Conservation (phyloP, 2,797 vertebrate genomes). For the Pseudopleuronectes americanus region DNA sequence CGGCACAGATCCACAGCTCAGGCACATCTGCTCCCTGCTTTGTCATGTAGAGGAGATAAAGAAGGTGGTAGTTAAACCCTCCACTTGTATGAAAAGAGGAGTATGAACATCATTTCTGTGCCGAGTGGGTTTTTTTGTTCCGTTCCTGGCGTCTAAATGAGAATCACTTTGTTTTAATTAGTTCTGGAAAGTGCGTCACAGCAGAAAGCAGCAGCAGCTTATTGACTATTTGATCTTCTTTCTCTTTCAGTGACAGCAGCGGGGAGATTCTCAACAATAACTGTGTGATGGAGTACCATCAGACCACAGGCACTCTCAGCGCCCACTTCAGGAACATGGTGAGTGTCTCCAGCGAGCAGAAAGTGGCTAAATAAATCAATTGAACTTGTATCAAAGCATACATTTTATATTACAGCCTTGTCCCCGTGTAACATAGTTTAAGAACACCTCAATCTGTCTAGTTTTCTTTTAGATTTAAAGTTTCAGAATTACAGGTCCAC, state of each 20-base stretch:
- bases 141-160: background rate
- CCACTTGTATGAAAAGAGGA: conserved; percentile 16
- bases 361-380: background rate
- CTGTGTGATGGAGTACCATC: conserved; percentile 96
- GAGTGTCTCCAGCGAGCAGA: conserved; percentile 48
- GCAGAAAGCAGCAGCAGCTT: conserved; percentile 11
- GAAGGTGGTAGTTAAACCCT: conserved; percentile 9
- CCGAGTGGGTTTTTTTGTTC: background rate
- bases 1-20: background rate
- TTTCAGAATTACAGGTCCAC: too few relatives aligned
- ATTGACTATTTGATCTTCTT: conserved; percentile 31
- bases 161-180: conserved; percentile 17
- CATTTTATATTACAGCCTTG: too few relatives aligned
- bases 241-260: conserved; percentile 89
- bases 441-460: too few relatives aligned
- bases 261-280: conserved; percentile 98
- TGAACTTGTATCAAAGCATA: background rate
- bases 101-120: background rate
- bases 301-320: conserved; percentile 83
- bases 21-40: conserved; percentile 20
- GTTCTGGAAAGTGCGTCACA: conserved; percentile 18
- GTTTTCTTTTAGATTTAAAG: too few relatives aligned
- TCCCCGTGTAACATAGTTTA: too few relatives aligned
- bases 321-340: conserved; percentile 94
- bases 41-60: conserved; percentile 1